Percentiles rank a stretch among this genome's conserved stretches.
Evolutionary conservation across 2,797 vertebrate genomes (phyloP).

Genomic region (Lagocephalus sceleratus): DNA sequence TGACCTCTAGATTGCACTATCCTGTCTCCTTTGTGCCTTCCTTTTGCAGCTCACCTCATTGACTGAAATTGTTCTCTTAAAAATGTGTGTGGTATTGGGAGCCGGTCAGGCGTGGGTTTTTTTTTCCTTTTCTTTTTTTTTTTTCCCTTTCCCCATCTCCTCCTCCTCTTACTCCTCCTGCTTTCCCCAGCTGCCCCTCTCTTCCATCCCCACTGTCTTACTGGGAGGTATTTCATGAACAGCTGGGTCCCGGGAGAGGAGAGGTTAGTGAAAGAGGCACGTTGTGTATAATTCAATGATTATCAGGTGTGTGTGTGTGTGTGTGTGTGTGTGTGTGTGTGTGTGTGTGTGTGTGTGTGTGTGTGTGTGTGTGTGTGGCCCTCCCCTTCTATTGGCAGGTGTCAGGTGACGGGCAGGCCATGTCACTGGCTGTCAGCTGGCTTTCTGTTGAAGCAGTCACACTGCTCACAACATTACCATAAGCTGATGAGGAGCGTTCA

Average conservation of each 20-base stretch:
- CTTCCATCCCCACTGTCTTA: conserved; percentile 69
- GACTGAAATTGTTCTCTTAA: conserved; percentile 89
- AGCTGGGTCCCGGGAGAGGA: conserved; percentile 86
- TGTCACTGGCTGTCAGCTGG: conserved; percentile 80
- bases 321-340: conserved; percentile 32
- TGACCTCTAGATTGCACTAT: conserved; percentile 95
- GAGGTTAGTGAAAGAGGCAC: conserved; percentile 77
- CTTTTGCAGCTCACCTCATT: conserved; percentile 73
- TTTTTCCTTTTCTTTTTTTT: conserved; percentile 44
- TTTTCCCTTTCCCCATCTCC: not conserved
- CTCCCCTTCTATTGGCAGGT: conserved; percentile 73
- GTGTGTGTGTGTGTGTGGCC: conserved; percentile 37
- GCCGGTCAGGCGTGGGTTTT: conserved; percentile 86
- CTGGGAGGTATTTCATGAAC: conserved; percentile 90
- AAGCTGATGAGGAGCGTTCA: conserved; percentile 67
- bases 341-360: conserved; percentile 42
- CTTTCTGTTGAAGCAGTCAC: conserved; percentile 71
- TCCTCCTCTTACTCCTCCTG: conserved; percentile 31
- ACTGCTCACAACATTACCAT: conserved; percentile 72
- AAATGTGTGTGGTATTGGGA: conserved; percentile 88
- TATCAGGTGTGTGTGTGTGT: conserved; percentile 69
- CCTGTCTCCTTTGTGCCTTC: conserved; percentile 92
- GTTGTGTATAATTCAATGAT: conserved; percentile 84
- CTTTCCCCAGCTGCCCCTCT: conserved; percentile 60
- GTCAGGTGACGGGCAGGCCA: conserved; percentile 79